These are phyloP conservation scores for Amphilophus citrinellus DNA, from an alignment of 2,113 vertebrate genomes.

Conservation along the genomic window DNA sequence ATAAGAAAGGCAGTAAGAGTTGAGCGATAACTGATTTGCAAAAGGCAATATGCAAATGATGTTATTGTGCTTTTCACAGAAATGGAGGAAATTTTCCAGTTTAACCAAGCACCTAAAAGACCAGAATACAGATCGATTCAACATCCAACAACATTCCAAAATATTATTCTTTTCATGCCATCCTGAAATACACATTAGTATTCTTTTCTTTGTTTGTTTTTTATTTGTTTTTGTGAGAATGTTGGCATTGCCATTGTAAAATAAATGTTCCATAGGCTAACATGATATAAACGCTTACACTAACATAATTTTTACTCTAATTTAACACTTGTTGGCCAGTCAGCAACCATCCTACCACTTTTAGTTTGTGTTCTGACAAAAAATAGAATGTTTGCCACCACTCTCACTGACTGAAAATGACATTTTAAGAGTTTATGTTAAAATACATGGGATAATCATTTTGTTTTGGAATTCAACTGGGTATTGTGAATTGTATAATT, in stretches of 20 bases:
- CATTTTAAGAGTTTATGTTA: not conserved
- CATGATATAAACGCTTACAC: not conserved
- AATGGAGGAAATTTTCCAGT: not conserved
- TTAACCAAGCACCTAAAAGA: not conserved
- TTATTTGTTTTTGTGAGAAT: not conserved
- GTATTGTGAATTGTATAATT: not conserved
- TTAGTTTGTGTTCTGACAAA: not conserved
- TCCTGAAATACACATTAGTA: no score
- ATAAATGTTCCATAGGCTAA: not conserved
- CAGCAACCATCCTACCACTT: not conserved
- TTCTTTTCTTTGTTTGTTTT: not conserved
- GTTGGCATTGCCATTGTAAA: not conserved
- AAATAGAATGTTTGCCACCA: not conserved
- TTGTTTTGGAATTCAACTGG: not conserved
- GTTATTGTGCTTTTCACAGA: not conserved
- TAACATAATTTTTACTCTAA: slow-evolving; percentile 3
- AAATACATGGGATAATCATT: not conserved
- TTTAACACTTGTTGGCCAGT: not conserved
- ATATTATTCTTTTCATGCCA: not conserved
- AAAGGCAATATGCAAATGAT: not conserved
- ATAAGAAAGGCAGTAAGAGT: not conserved
- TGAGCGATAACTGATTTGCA: not conserved
- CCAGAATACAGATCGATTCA: not conserved
- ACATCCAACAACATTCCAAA: not conserved
- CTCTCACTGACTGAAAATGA: not conserved